Evolutionary conservation across 2,888 invertebrate species (phyloP), one percentile per base, ranked within the genome.

Genomic region (Diadegma fenestrale): DNA sequence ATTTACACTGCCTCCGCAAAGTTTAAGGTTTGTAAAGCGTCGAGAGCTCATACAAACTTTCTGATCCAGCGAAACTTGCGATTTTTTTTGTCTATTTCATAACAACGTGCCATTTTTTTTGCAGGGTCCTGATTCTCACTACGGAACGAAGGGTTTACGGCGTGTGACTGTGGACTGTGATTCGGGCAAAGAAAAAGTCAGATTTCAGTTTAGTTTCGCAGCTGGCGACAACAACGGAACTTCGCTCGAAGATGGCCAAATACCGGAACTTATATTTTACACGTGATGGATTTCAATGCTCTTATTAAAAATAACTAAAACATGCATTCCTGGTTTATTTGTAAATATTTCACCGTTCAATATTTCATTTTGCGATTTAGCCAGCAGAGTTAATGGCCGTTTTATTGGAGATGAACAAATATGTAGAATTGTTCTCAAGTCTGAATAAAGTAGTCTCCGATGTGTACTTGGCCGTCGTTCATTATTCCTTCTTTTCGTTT

Each of bases 211-310:
- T 94, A 96, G 96, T 3, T 97, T 97, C 92, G 97, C 97, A 1
- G 96, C 97, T n/a, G 97, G 97, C 14, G 97, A 97, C 92, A 98
- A 98, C 93, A 97, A 97, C 91, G 97, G 97, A 0, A 98, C 98
- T 1, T 97, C 97, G 0, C 97, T 98, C 1, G 97, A 97, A 91
- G 97, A 97, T 92, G 98, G 98, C 66, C 98, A 98, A 94, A 97
- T 98, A 88, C 98, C 98, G 12, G 97, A 97, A 92, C 96, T 98
- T 85, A 97, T 98, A 89, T 98, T 98, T 94, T 97, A 97, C 91
- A 95, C 95, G 88, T 96, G 94, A 94, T 89, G 84, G 30, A 78
- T 69, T 22, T 82, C 14, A 72, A 73, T 17, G 58, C 41, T 17
- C n/a, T 26, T 37, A 71, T 48, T 68, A 10, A 12, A 64, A 43